Evolutionary conservation across 2,113 vertebrate species (phyloP), one percentile per base, ranked within the genome.

Genomic region (Piprites chloris): DNA sequence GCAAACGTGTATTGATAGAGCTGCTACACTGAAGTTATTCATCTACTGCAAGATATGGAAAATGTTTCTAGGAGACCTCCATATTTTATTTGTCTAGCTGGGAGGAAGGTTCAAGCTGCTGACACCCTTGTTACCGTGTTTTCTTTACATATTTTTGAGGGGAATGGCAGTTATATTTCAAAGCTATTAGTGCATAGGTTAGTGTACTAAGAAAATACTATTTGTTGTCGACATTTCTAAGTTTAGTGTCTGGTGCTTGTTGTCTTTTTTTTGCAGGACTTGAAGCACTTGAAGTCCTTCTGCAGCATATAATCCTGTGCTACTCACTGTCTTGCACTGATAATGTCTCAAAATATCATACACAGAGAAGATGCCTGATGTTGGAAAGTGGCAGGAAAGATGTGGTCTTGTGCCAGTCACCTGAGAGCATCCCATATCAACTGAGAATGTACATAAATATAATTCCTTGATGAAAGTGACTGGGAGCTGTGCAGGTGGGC

Each of bases 231-330:
- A 9, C 42, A 26, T 55, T 78, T 74, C 21, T 47, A 32, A 56
- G 18, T 37, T 79, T 55, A 37, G 12, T 79, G 11, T 63, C 76
- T 67, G 61, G 4, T 69, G 32, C 50, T 53, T 79, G 24, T 47
- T 85, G 52, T 35, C 66, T 85, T 46, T 46, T 1, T 67, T 67
- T 90, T 76, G 17, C 49, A 90, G 75, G 28, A 11, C 22, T 58
- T 90, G 65, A 63, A 83, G 42, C 19, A 73, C 28, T 41, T 67
- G 19, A 15, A 69, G n/a, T 53, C 37, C 11, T 89, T 85, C 49
- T 42, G 41, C 5, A 4, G 35, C 2, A 0, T 42, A 8, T 4
- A 9, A 59, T 22, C 17, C 41, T 23, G 0, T 53, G 24, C 18
- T 73, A 14, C 30, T 56, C 59, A 30, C 28, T 37, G 13, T 71